Evolutionary conservation across 2,797 vertebrate genomes (phyloP), one percentile per base, ranked within the genome.

Genomic region (Sebastes ruberrimus): DNA sequence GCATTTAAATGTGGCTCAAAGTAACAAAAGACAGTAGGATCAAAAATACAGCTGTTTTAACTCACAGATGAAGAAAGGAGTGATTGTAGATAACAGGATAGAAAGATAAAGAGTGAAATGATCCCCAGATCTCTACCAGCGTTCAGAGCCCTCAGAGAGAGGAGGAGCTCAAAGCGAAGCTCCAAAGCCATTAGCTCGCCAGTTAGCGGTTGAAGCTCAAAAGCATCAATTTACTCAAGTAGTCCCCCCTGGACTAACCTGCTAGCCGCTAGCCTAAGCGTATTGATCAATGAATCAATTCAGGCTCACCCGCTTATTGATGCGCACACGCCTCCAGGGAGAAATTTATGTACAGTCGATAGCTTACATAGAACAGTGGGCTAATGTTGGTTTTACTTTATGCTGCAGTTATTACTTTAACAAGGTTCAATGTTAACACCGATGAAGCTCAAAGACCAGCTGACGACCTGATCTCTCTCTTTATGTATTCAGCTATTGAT

Each of bases 211-310:
- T 72, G 46, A 80, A 67, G 82, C 78, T 82, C 79, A 81, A 84
- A 84, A 69, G 75, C 83, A 72, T 90, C 80, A 86, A 84, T 86
- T 81, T 59, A 72, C 57, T 91, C 86, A 94, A 93, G 86, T 84
- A 86, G 85, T 90, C 84, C 88, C 90, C 84, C 86, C 91, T 62
- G 66, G 84, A 90, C 91, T 75, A 86, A 89, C 78, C 85, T 84
- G 33, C 64, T 67, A 78, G 81, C 81, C 22, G 4, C 75, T 64
- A 88, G 85, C 81, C 83, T 83, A 82, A 92, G 84, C 78, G 81
- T 87, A 91, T 90, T 89, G 91, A 91, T 76, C 86, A 74, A 84
- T 27, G 6, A 86, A 90, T 93, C 92, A 69, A 93, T 93, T 78
- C 60, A 59, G 86, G 86, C 86, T 89, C 75, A 82, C 75, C 76